Evolutionary conservation across 2,797 vertebrate species (phyloP).

Genomic region (Clarias pachynema): DNA sequence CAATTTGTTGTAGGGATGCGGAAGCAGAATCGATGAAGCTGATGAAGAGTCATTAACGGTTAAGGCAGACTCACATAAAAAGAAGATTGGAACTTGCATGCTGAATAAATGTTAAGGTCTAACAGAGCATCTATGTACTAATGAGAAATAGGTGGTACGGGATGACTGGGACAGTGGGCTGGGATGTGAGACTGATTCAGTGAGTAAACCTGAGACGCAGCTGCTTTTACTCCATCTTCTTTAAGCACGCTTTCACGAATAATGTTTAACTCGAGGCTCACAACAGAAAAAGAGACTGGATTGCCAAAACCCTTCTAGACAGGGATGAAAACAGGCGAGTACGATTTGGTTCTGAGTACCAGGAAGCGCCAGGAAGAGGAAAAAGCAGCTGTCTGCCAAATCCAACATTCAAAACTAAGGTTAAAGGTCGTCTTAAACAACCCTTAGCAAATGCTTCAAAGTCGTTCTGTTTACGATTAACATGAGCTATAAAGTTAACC

Average conservation of each 20-base stretch:
- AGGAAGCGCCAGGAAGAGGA: too few relatives aligned
- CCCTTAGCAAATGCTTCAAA: too few relatives aligned
- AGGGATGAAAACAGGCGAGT: too few relatives aligned
- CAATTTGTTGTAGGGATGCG: not conserved
- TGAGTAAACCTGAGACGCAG: not conserved
- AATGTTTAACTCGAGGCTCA: not conserved
- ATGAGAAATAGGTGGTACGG: slow-evolving; percentile 4
- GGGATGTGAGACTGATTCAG: not conserved
- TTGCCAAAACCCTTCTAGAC: not conserved
- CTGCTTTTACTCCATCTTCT: not conserved
- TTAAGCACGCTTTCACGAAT: not conserved
- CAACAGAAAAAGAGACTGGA: not conserved
- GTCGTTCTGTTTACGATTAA: too few relatives aligned
- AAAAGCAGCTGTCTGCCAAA: too few relatives aligned
- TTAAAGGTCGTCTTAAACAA: too few relatives aligned
- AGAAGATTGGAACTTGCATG: not conserved
- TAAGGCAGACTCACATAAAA: not conserved
- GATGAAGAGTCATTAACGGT: not conserved
- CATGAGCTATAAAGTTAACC: too few relatives aligned
- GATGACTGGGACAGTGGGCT: not conserved
- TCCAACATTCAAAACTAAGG: too few relatives aligned
- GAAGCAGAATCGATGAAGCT: not conserved
- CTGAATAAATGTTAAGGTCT: not conserved
- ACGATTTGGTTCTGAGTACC: too few relatives aligned
- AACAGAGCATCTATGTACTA: slow-evolving; percentile 1